A percentile compares a stretch with the other conserved stretches of the same genome.
These are phyloP conservation scores for Cataglyphis livida DNA, from an alignment of 2,888 invertebrate genomes.

Conservation along the genomic window DNA sequence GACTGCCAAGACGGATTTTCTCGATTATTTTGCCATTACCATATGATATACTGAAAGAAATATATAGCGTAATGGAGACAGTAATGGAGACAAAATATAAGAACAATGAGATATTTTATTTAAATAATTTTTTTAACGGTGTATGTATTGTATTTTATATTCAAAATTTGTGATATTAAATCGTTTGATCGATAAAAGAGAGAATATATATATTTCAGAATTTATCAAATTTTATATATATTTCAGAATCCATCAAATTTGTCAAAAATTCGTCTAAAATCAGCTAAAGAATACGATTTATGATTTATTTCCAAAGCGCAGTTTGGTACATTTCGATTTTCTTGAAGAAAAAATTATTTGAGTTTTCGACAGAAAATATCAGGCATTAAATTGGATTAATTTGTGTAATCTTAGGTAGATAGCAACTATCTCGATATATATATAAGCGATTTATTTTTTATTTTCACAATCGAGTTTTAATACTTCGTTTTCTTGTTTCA, in stretches of 20 bases:
- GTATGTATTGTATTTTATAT: not conserved
- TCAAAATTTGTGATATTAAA: not conserved
- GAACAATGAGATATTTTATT: slow-evolving; percentile 1
- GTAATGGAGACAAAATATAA: not conserved
- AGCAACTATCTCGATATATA: not conserved
- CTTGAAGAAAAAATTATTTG: not conserved
- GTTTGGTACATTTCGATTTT: not conserved
- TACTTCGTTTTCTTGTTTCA: slow-evolving; percentile 67
- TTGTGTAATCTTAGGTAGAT: not conserved
- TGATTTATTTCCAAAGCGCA: not conserved
- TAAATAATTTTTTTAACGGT: slow-evolving; percentile 1
- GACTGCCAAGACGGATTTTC: slow-evolving; percentile 34
- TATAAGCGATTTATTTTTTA: not conserved
- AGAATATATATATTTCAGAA: not conserved
- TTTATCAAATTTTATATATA: too few relatives aligned
- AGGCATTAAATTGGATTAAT: not conserved
- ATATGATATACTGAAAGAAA: slow-evolving; percentile 9
- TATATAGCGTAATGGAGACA: not conserved
- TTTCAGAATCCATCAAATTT: not conserved
- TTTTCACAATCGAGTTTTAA: slow-evolving; percentile 1
- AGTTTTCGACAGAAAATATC: not conserved
- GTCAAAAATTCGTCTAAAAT: not conserved
- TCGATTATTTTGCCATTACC: slow-evolving; percentile 23
- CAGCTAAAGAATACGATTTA: not conserved
- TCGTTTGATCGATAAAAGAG: not conserved